These are phyloP conservation scores for Physeter macrocephalus DNA, from an alignment of 2,113 vertebrate genomes.

Conservation along the genomic window DNA sequence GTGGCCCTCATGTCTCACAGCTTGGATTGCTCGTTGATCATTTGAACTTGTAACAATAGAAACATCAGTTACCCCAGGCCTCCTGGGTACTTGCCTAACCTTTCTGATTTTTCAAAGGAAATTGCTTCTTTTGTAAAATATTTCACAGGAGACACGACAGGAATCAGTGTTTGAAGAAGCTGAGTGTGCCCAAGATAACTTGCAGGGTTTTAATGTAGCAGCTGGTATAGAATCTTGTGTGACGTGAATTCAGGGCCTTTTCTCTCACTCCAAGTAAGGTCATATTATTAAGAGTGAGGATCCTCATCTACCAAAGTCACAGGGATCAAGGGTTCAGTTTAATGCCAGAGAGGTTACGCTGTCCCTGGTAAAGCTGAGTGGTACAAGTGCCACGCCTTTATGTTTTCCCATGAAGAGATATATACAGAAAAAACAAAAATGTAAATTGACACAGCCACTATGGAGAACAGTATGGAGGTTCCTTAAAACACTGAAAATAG, in stretches of 20 bases:
- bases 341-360: background rate
- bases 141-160: background rate
- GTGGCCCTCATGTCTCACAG: background rate
- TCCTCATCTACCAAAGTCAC: background rate
- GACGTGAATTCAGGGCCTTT: background rate
- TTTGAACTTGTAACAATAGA: slow-evolving; percentile 7
- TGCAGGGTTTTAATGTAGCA: background rate
- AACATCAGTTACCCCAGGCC: background rate
- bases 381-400: background rate
- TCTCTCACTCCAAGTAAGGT: background rate
- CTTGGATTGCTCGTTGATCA: background rate
- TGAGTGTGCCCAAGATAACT: background rate
- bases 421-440: background rate
- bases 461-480: too few relatives aligned
- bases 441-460: too few relatives aligned
- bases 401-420: background rate
- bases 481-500: too few relatives aligned
- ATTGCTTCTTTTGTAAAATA: background rate
- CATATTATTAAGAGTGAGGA: background rate
- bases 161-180: background rate
- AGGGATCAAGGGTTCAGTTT: background rate
- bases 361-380: background rate
- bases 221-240: background rate
- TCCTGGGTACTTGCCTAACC: background rate
- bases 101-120: slow-evolving; percentile 36